Evolutionary conservation across 2,797 vertebrate genomes (phyloP).

Genomic region (Ataeniobius toweri): DNA sequence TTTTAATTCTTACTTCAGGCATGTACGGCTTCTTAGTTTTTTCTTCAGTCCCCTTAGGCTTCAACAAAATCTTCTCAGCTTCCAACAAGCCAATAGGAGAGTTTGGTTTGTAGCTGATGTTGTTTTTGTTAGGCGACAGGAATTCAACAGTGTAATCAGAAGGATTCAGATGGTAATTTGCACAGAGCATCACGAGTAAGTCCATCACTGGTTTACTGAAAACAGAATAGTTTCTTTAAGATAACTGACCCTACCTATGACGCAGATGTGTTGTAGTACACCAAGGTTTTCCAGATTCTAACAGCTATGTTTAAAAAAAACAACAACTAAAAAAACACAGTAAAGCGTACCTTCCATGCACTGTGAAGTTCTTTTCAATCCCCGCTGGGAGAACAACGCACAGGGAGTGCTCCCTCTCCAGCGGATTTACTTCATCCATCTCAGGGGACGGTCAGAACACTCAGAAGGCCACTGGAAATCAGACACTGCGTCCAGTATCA

Average conservation of each 20-base stretch:
- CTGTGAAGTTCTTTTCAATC: conserved; percentile 80
- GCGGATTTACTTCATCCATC: conserved; percentile 85
- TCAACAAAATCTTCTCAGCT: conserved; percentile 88
- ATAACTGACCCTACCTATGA: not conserved
- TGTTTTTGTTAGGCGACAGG: conserved; percentile 86
- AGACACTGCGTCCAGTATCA: conserved; percentile 75
- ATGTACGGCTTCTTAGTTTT: conserved; percentile 84
- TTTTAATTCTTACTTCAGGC: conserved; percentile 84
- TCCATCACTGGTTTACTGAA: conserved; percentile 95
- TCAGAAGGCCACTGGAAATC: conserved; percentile 43
- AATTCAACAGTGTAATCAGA: conserved; percentile 89
- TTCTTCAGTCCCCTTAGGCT: conserved; percentile 84
- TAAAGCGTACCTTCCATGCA: conserved; percentile 85
- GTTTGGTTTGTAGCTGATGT: conserved; percentile 91
- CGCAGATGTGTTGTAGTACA: not conserved
- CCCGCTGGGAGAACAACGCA: conserved; percentile 89
- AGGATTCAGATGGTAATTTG: conserved; percentile 90
- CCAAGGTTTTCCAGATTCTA: not conserved
- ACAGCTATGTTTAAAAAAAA: not conserved
- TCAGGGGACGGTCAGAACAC: conserved; percentile 38
- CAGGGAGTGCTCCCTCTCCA: conserved; percentile 84
- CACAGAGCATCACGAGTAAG: conserved; percentile 90
- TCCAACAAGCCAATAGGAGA: conserved; percentile 90
- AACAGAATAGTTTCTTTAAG: conserved; percentile 1
- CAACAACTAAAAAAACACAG: not conserved